phyloP scores from a whole-genome alignment of 2,797 vertebrate genomes.

The Periophthalmus magnuspinnatus region DNA sequence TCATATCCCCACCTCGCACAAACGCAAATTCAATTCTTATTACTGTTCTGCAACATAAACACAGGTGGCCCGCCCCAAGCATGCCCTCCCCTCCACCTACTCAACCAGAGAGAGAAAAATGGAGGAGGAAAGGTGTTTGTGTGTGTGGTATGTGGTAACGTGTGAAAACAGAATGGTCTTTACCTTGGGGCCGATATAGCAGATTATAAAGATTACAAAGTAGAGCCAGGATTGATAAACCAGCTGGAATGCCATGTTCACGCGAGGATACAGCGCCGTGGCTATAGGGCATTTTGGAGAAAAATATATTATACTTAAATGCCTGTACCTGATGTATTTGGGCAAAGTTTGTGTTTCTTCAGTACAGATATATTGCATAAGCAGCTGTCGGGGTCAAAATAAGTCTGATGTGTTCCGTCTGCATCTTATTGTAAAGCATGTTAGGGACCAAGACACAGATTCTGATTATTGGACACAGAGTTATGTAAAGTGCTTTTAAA shows the following conservation, averaged over 20 bases:
- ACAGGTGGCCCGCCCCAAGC: constrained; percentile 59
- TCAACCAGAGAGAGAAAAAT: constrained; percentile 39
- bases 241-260: constrained; percentile 60
- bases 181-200: too few species aligned
- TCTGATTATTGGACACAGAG: too few species aligned
- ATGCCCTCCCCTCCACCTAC: constrained; percentile 28
- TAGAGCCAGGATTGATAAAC: constrained; percentile 51
- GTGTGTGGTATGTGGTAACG: constrained; percentile 49
- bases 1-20: constrained; percentile 13
- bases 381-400: too few species aligned
- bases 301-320: constrained; percentile 8
- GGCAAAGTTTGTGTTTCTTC: too few species aligned
- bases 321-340: too few species aligned
- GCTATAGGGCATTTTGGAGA: constrained; percentile 40
- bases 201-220: too few species aligned
- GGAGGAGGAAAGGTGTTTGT: constrained; percentile 22
- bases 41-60: constrained; percentile 53
- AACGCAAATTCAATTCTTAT: constrained; percentile 51
- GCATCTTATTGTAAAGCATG: too few species aligned
- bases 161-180: constrained; percentile 63
- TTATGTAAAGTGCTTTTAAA: too few species aligned
- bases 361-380: too few species aligned
- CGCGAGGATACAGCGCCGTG: constrained; percentile 19
- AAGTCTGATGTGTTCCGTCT: too few species aligned
- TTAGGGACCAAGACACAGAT: too few species aligned